Evolutionary conservation across 2,888 invertebrate species (phyloP).

Genomic region (Antheraea assamensis): DNA sequence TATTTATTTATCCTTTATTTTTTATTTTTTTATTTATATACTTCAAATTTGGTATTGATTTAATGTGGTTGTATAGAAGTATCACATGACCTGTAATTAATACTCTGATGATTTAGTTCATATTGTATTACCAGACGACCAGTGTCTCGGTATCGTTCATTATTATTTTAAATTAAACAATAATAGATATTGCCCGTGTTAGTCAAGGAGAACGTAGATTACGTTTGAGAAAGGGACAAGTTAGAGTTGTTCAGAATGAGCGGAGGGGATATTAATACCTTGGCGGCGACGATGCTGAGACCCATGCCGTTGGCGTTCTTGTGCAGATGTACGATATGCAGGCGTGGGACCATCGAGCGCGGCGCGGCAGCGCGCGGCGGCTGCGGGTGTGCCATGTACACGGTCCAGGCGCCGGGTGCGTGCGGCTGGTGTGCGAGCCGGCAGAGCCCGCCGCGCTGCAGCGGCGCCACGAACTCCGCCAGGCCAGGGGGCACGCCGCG

Average conservation of each 20-base stretch:
- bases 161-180: too few species aligned
- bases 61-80: too few species aligned
- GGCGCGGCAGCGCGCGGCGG: constrained; percentile 83
- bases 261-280: constrained; percentile 75
- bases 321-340: constrained; percentile 93
- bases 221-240: too few species aligned
- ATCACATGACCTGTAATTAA: too few species aligned
- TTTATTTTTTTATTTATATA: too few species aligned
- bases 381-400: constrained; percentile 86
- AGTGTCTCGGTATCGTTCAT: too few species aligned
- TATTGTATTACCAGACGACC: too few species aligned
- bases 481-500: constrained; percentile 96
- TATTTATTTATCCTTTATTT: too few species aligned
- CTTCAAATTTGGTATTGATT: too few species aligned
- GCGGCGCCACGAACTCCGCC: constrained; percentile 92
- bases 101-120: too few species aligned
- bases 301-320: constrained; percentile 99
- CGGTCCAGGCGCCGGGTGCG: constrained; percentile 97
- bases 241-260: background rate
- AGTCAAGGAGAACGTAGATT: too few species aligned
- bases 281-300: constrained; percentile 98
- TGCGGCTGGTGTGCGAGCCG: constrained; percentile 94
- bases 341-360: constrained; percentile 75
- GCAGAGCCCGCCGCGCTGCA: constrained; percentile 93
- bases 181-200: too few species aligned